A percentile compares a stretch with the other conserved stretches of the same genome.
Evolutionary conservation across 2,888 invertebrate species (phyloP).

Genomic region (Gibbula magus): DNA sequence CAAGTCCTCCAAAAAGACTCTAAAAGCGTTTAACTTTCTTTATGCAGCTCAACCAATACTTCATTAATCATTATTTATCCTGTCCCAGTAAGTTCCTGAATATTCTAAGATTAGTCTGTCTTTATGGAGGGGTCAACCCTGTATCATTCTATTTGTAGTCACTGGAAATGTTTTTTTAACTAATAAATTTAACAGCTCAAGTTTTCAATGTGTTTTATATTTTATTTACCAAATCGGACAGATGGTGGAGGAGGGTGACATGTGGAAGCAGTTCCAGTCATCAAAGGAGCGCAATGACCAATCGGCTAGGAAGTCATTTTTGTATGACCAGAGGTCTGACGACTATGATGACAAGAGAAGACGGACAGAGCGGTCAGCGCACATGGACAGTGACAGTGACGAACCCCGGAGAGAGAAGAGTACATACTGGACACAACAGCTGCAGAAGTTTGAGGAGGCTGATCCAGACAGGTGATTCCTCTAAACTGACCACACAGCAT

Average conservation of each 20-base stretch:
- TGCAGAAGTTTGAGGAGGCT: constrained; percentile 57
- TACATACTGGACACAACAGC: constrained; percentile 60
- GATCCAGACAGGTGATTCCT: constrained; percentile 63
- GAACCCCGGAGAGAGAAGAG: constrained; percentile 36
- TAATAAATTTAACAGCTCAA: too few species aligned
- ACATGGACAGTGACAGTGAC: constrained; percentile 54
- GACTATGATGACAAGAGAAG: constrained; percentile 27
- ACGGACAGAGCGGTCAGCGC: constrained; percentile 42
- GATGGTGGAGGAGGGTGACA: constrained; percentile 65
- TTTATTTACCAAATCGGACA: constrained; percentile 30
- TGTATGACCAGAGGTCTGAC: constrained; percentile 30
- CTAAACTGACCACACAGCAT: background rate
- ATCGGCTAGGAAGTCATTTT: background rate
- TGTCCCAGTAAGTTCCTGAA: too few species aligned
- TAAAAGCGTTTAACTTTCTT: too few species aligned
- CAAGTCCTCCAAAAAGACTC: too few species aligned
- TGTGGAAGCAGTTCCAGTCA: constrained; percentile 56
- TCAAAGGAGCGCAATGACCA: constrained; percentile 20
- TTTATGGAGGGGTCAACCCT: background rate
- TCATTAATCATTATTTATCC: too few species aligned
- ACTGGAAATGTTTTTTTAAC: too few species aligned
- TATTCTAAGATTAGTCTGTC: background rate
- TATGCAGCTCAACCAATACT: too few species aligned
- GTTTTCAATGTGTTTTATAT: too few species aligned
- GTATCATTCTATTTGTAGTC: background rate